Percentiles rank a stretch among this genome's conserved stretches.
Evolutionary conservation across 1,140 invertebrate species (phyloP).

Genomic region (Hylaeus volcanicus): DNA sequence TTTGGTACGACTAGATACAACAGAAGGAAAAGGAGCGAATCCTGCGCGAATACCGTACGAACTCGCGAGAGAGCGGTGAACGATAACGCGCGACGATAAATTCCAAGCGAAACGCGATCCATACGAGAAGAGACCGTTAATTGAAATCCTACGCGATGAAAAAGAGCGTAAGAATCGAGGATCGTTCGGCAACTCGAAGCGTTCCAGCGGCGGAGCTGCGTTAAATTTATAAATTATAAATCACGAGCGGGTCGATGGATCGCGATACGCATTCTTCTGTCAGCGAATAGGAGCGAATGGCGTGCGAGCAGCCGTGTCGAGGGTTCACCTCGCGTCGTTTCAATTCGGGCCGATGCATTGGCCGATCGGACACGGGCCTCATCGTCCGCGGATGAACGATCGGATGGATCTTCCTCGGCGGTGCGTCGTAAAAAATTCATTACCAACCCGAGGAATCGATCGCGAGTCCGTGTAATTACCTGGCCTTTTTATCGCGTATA

Average conservation of each 20-base stretch:
- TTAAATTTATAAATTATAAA: slow-evolving; percentile 29
- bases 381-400: slow-evolving; percentile 51
- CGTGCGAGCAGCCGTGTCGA: slow-evolving; percentile 5
- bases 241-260: neutral
- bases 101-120: no score
- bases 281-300: slow-evolving; percentile 19
- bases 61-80: no score
- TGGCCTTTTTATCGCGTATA: slow-evolving; percentile 64
- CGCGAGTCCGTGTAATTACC: slow-evolving; percentile 75
- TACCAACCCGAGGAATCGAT: slow-evolving; percentile 75
- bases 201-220: neutral
- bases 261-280: slow-evolving; percentile 20
- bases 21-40: no score
- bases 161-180: no score
- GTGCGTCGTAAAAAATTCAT: slow-evolving; percentile 78
- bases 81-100: no score
- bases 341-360: slow-evolving; percentile 60
- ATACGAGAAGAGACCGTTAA: no score
- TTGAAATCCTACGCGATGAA: no score
- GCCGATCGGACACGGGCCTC: slow-evolving; percentile 60
- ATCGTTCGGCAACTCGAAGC: no score
- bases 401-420: slow-evolving; percentile 51
- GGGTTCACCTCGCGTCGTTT: slow-evolving; percentile 56
- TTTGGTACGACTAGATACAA: no score
- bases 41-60: no score